phyloP scores from a whole-genome alignment of 2,797 vertebrate genomes.

The Anabas testudineus region DNA sequence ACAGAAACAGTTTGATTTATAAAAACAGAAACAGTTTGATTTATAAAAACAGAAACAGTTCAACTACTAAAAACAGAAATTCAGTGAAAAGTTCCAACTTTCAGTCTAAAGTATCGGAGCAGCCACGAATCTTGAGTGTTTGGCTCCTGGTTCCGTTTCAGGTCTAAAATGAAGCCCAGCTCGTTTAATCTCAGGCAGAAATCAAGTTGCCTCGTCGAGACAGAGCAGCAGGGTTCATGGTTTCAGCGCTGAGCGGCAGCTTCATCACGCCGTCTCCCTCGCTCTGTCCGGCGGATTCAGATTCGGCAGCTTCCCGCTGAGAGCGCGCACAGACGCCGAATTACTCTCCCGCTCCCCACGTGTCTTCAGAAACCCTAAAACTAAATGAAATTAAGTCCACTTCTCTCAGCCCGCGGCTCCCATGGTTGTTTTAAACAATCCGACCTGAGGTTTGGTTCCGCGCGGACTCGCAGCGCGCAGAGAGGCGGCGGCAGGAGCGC shows the following conservation, averaged over 20 bases:
- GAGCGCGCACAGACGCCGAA: not conserved
- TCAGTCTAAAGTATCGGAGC: not conserved
- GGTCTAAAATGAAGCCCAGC: not conserved
- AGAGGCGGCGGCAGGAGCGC: constrained; percentile 14
- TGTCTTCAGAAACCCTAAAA: not conserved
- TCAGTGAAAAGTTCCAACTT: constrained; percentile 1
- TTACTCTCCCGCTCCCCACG: fast-evolving
- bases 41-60: too few relatives aligned
- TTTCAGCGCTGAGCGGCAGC: not conserved
- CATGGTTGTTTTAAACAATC: not conserved
- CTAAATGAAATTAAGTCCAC: fast-evolving
- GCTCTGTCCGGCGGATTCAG: constrained; percentile 3
- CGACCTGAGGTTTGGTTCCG: not conserved
- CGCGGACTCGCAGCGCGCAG: constrained; percentile 11
- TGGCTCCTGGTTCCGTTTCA: too few relatives aligned
- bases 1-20: too few relatives aligned
- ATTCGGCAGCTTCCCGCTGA: not conserved
- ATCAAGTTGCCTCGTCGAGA: too few relatives aligned
- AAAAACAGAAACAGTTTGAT: too few relatives aligned
- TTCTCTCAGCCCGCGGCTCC: not conserved
- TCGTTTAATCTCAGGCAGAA: not conserved
- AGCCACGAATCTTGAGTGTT: too few relatives aligned
- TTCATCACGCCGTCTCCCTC: not conserved
- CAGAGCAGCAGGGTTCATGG: not conserved
- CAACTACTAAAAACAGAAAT: too few relatives aligned